These are phyloP conservation scores for Carettochelys insculpta DNA, from an alignment of 2,113 vertebrate genomes.

Conservation along the genomic window DNA sequence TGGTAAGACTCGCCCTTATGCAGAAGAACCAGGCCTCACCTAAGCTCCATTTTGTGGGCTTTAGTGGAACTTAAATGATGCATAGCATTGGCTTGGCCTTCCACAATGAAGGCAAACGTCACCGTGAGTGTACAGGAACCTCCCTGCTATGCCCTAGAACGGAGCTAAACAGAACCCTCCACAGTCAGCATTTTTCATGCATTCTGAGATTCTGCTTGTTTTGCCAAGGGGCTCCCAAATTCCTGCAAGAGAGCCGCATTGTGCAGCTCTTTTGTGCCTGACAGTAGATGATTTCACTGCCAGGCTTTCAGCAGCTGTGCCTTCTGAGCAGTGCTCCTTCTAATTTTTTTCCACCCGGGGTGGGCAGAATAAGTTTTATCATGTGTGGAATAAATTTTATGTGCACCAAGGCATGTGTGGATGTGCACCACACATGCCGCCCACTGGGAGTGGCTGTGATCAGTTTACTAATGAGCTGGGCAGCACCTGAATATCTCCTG, in stretches of 20 bases:
- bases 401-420: too few relatives aligned
- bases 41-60: neutral
- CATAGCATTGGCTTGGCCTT: neutral
- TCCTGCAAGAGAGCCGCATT: fast-evolving
- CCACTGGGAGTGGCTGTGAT: too few relatives aligned
- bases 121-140: fast-evolving
- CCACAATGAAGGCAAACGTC: neutral
- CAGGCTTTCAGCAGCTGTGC: neutral
- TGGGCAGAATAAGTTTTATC: too few relatives aligned
- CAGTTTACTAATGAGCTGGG: too few relatives aligned
- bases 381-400: too few relatives aligned
- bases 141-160: neutral
- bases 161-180: neutral
- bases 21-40: neutral
- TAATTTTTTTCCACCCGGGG: too few relatives aligned
- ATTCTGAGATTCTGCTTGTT: neutral
- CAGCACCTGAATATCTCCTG: too few relatives aligned
- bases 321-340: neutral
- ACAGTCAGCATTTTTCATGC: neutral
- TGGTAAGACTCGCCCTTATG: neutral
- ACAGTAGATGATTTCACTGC: neutral
- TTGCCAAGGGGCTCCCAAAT: fast-evolving
- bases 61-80: neutral
- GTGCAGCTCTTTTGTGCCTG: neutral
- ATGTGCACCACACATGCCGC: too few relatives aligned